These are phyloP conservation scores for Teleopsis dalmanni DNA, from an alignment of 1,140 invertebrate genomes.

Conservation along the genomic window DNA sequence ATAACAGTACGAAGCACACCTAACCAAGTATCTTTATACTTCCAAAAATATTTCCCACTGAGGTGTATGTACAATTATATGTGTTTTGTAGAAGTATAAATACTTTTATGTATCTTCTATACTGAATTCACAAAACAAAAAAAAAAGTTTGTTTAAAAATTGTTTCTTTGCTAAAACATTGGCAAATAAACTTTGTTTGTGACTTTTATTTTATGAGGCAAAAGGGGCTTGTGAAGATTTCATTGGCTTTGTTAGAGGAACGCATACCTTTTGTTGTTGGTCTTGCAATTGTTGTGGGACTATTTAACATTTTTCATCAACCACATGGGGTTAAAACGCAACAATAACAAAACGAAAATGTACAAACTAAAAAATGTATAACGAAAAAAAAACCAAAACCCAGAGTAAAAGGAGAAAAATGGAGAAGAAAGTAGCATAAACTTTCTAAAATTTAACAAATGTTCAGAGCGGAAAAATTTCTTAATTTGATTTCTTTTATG, in stretches of 20 bases:
- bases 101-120: too few relatives aligned
- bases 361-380: not conserved
- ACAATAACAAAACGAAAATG: not conserved
- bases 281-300: slow-evolving; percentile 8
- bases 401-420: not conserved
- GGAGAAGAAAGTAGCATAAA: not conserved
- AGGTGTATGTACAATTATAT: not conserved
- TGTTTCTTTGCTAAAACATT: not conserved
- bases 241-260: not conserved
- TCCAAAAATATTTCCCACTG: not conserved
- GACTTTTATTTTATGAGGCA: slow-evolving; percentile 5
- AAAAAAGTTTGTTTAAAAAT: not conserved
- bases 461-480: too few relatives aligned
- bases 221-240: not conserved
- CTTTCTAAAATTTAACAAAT: too few relatives aligned
- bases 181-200: slow-evolving; percentile 6
- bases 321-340: not conserved
- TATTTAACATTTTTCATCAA: slow-evolving; percentile 8
- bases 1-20: too few relatives aligned
- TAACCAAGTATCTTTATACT: not conserved
- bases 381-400: not conserved
- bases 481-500: not conserved
- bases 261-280: not conserved
- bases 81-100: not conserved
- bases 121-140: too few relatives aligned